Evolutionary conservation across 2,888 invertebrate genomes (phyloP).

Genomic region (Cactoblastis cactorum): DNA sequence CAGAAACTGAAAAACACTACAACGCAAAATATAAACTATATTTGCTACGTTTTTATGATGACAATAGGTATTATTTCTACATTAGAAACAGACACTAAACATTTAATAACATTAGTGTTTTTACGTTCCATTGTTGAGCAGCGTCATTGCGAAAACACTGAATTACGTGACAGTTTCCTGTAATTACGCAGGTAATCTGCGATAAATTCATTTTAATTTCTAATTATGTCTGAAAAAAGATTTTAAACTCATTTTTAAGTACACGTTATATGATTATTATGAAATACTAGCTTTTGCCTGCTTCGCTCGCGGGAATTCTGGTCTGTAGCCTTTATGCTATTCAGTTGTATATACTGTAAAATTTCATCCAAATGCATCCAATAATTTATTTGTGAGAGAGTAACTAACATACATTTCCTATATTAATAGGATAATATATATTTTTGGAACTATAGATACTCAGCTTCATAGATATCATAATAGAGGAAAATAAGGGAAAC

Average conservation of each 20-base stretch:
- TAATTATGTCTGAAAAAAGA: not conserved
- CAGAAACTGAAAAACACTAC: too few species aligned
- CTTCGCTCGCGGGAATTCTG: too few species aligned
- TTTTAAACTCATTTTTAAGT: too few species aligned
- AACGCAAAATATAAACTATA: constrained; percentile 51
- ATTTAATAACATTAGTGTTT: constrained; percentile 32
- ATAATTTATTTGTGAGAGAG: too few species aligned
- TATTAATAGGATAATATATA: too few species aligned
- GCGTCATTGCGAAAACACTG: constrained; percentile 33
- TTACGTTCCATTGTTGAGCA: constrained; percentile 41
- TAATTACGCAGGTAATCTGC: constrained; percentile 16
- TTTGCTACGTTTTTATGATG: constrained; percentile 45
- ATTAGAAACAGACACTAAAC: constrained; percentile 44
- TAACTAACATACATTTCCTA: too few species aligned
- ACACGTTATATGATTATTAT: too few species aligned
- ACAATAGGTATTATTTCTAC: constrained; percentile 53
- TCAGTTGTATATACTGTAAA: too few species aligned
- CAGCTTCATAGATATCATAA: not conserved
- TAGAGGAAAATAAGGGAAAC: constrained; percentile 13
- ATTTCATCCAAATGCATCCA: too few species aligned
- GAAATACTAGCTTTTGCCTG: too few species aligned
- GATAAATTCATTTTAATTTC: constrained; percentile 5
- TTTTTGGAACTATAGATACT: too few species aligned
- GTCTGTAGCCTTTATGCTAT: too few species aligned
- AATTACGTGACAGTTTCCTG: constrained; percentile 19